Percentiles rank a stretch among this genome's conserved stretches.
These are phyloP conservation scores for Arrhamphus sclerolepis DNA, from an alignment of 2,797 vertebrate species.

Conservation along the genomic window DNA sequence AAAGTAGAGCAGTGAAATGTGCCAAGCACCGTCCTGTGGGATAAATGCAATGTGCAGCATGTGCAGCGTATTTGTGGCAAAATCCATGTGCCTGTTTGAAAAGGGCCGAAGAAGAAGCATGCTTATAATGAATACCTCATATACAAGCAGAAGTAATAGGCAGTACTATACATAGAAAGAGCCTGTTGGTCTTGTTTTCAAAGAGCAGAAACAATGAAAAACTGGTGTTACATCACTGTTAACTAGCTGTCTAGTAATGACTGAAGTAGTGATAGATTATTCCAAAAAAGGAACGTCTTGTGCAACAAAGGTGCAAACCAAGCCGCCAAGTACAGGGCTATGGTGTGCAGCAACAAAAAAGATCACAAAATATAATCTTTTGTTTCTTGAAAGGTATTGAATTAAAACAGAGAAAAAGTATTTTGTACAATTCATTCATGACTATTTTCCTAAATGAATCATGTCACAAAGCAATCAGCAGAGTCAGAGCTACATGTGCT, in stretches of 20 bases:
- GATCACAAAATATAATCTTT: neutral
- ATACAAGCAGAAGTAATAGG: conserved; percentile 20
- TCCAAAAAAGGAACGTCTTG: conserved; percentile 6
- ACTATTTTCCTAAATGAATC: conserved; percentile 4
- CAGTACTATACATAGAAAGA: neutral
- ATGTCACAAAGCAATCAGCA: conserved; percentile 5
- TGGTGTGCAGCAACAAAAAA: neutral
- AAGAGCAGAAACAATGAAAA: conserved; percentile 9
- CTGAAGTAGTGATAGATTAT: conserved; percentile 6
- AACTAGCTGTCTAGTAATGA: conserved; percentile 1
- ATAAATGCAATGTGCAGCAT: conserved; percentile 49
- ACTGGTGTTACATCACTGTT: neutral
- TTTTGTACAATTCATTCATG: neutral
- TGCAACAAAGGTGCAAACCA: neutral
- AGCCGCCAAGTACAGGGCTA: too few relatives aligned
- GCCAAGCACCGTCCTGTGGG: conserved; percentile 51
- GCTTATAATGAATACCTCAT: conserved; percentile 15
- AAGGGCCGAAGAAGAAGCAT: conserved; percentile 37
- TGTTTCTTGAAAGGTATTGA: neutral
- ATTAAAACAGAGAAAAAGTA: neutral
- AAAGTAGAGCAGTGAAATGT: conserved; percentile 61
- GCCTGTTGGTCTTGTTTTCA: conserved; percentile 1
- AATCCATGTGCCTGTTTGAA: conserved; percentile 42
- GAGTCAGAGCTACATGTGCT: neutral
- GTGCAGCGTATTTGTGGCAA: conserved; percentile 29